Percentiles rank a stretch among this genome's conserved stretches.
Conservation (phyloP, 2,113 vertebrate species). For the Phrynocephalus versicolor region DNA sequence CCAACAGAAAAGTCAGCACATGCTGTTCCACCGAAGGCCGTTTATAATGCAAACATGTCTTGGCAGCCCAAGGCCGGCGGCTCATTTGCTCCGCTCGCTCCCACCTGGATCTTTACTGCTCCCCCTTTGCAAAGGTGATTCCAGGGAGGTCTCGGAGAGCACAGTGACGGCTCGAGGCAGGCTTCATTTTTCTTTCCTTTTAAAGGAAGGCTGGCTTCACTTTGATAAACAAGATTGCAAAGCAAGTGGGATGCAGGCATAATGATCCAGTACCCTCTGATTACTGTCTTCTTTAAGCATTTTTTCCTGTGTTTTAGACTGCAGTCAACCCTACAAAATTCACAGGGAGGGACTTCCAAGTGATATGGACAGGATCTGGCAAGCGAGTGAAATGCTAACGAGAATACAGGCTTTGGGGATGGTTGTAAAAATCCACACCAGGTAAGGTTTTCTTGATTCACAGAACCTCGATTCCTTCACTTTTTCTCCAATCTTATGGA, state of each 20-base stretch:
- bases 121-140: not conserved
- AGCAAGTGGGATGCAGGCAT: not conserved
- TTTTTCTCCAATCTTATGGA: not conserved
- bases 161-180: not conserved
- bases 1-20: not conserved
- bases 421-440: not conserved
- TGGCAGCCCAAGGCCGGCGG: not conserved
- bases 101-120: not conserved
- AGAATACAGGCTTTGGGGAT: not conserved
- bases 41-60: not conserved
- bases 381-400: not conserved
- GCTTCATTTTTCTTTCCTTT: not conserved
- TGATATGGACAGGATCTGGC: not conserved
- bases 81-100: not conserved
- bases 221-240: not conserved
- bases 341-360: not conserved
- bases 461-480: too few relatives aligned
- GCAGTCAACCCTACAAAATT: too few relatives aligned
- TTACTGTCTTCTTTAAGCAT: too few relatives aligned
- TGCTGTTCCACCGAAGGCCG: not conserved
- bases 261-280: not conserved
- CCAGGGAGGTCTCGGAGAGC: not conserved
- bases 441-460: not conserved
- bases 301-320: not conserved
- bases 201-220: not conserved